These are phyloP conservation scores for Cardinalis cardinalis DNA, from an alignment of 2,113 vertebrate genomes.

Conservation along the genomic window DNA sequence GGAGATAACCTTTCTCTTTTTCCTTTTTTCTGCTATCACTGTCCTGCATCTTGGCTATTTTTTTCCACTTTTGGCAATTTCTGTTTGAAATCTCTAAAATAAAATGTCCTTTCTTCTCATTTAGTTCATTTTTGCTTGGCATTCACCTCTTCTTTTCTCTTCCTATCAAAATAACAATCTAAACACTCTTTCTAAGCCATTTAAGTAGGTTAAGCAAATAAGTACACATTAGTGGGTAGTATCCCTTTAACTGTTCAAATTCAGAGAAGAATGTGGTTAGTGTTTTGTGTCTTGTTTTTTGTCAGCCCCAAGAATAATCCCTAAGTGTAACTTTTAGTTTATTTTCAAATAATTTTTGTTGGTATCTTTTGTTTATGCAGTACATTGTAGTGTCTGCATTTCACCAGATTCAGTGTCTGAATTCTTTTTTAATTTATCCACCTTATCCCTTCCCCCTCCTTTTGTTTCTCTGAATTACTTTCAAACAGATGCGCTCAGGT, in stretches of 20 bases:
- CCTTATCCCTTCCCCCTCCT: conserved; percentile 58
- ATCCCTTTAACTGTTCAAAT: neutral
- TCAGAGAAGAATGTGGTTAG: neutral
- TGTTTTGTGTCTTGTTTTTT: conserved; percentile 15
- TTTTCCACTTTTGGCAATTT: neutral
- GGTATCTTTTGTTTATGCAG: conserved; percentile 6
- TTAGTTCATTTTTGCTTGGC: neutral
- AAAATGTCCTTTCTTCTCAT: conserved; percentile 1
- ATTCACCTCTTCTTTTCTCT: neutral
- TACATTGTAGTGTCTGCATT: conserved; percentile 50
- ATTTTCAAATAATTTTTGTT: conserved; percentile 33
- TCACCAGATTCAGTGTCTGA: conserved; percentile 63
- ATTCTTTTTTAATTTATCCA: conserved; percentile 61
- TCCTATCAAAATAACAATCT: neutral
- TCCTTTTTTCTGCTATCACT: conserved; percentile 12
- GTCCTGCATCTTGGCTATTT: neutral
- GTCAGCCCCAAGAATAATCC: conserved; percentile 34
- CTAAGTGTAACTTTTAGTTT: conserved; percentile 24
- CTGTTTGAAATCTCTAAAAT: conserved; percentile 4
- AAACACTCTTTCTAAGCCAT: neutral
- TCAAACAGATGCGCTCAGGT: conserved; percentile 90
- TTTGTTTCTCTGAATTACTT: conserved; percentile 74
- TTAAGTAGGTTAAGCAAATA: neutral
- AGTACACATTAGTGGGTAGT: neutral
- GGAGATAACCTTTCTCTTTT: neutral